Evolutionary conservation across 2,113 vertebrate genomes (phyloP).

Genomic region (Anarhynchus alexandrinus): DNA sequence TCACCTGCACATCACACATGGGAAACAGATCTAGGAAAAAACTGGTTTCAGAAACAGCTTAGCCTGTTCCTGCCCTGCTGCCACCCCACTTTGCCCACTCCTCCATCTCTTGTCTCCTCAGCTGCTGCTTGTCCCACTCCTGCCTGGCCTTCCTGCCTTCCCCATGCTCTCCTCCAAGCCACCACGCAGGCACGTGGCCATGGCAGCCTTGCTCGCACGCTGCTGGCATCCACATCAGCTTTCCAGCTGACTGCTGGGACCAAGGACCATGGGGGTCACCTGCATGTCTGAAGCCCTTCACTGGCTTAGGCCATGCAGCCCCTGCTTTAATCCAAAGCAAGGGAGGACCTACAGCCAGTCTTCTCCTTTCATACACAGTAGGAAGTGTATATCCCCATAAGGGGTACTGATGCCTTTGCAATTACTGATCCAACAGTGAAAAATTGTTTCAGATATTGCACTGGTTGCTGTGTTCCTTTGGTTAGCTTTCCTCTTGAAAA

Average conservation of each 20-base stretch:
- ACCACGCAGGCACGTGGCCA: accelerated
- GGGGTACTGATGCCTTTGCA: neutral
- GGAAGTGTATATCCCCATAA: neutral
- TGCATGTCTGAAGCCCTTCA: neutral
- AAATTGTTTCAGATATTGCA: neutral
- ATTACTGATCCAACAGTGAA: neutral
- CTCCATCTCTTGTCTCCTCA: neutral
- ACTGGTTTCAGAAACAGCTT: neutral
- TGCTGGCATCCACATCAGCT: neutral
- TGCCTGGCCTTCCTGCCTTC: neutral
- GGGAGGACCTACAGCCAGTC: neutral
- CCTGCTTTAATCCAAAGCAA: neutral
- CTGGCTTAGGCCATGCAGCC: neutral
- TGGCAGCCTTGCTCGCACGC: accelerated
- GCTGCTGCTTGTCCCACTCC: neutral
- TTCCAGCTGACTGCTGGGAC: neutral
- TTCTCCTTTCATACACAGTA: neutral
- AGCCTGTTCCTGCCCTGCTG: neutral
- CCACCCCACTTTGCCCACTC: neutral
- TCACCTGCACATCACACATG: neutral
- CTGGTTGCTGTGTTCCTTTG: neutral
- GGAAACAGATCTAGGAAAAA: neutral
- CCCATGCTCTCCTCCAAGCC: neutral
- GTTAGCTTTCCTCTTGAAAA: slow-evolving; percentile 1
- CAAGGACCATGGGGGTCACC: neutral